Base-by-base conservation (phyloP, 2,113 vertebrate genomes). In the Oreocharis arfaki region DNA sequence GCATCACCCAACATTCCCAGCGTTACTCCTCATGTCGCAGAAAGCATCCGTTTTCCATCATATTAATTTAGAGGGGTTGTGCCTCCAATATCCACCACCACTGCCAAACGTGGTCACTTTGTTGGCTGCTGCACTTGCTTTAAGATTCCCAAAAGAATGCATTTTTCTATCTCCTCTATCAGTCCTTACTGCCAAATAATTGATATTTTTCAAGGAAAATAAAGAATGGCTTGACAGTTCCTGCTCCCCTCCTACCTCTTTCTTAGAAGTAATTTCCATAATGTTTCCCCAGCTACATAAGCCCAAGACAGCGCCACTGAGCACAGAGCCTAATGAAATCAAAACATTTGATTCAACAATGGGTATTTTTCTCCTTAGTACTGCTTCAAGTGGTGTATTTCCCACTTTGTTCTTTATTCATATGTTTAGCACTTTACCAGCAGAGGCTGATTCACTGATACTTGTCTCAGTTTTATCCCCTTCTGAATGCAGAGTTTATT, bases 71-170 rank as follows among this genome's bases (percentile, higher is more conserved):
- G 15, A 26, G 4, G 3, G 0, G 9, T 35, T 69, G 41, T 69
- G 49, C n/a, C 28, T 63, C 64, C 9, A 30, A 20, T 44, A 64
- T 10, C 14, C 3, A 18, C 28, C 13, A 22, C 26, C 15, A 59
- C 1, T 21, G 7, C 37, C 19, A 89, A 65, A 13, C 1, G 6
- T 3, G 41, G 27, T 19, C 2, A 2, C 37, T 65, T 49, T 18
- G 24, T 3, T 57, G 41, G 68, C 16, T 76, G 44, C 20, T 71
- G 23, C 57, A 71, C 24, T 53, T 52, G 22, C 49, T 69, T 59
- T 39, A 88, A 44, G 67, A 79, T 17, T 60, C 7, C 41, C 35
- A 87, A 39, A 71, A 59, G 15, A 87, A 78, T 4, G 9, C 17
- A 23, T 21, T 86, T 85, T 71, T 49, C 0, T 12, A 46, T 30